Percentiles rank a stretch among this genome's conserved stretches.
Evolutionary conservation across 2,888 invertebrate genomes (phyloP).

Genomic region (Liposcelis brunnea): DNA sequence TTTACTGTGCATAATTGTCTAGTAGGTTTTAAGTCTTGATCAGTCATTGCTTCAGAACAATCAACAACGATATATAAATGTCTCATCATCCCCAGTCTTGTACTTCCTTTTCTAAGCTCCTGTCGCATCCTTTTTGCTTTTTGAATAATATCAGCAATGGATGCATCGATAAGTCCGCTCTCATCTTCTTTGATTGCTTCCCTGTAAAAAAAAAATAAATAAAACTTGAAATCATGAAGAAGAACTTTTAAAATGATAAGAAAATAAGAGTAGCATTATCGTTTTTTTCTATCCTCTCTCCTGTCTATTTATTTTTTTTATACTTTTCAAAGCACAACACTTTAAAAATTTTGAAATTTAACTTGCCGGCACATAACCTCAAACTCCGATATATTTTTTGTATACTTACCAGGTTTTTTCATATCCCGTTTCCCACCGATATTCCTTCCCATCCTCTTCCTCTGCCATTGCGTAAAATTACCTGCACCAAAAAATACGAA

Average conservation of each 20-base stretch:
- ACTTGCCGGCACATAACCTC: no score
- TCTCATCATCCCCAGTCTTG: conserved; percentile 95
- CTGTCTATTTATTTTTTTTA: conserved; percentile 4
- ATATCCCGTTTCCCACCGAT: conserved; percentile 89
- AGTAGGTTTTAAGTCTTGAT: conserved; percentile 89
- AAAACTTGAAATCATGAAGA: conserved; percentile 6
- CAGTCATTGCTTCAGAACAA: conserved; percentile 85
- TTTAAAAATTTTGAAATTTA: neutral
- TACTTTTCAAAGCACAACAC: neutral
- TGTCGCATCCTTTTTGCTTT: conserved; percentile 66
- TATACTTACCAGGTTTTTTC: conserved; percentile 92
- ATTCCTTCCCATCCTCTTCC: conserved; percentile 73
- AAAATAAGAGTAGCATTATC: no score
- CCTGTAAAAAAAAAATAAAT: conserved; percentile 33
- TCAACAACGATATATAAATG: conserved; percentile 85
- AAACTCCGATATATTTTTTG: no score
- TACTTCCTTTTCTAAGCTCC: conserved; percentile 51
- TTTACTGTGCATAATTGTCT: conserved; percentile 73
- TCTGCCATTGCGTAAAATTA: conserved; percentile 44
- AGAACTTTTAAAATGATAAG: conserved; percentile 8
- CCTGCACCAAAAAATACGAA: conserved; percentile 23
- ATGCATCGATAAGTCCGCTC: conserved; percentile 75
- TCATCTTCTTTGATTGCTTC: conserved; percentile 95
- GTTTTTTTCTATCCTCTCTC: no score
- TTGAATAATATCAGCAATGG: conserved; percentile 81